A percentile compares a stretch with the other conserved stretches of the same genome.
Evolutionary conservation across 2,113 vertebrate species (phyloP).

Genomic region (Mastomys coucha): DNA sequence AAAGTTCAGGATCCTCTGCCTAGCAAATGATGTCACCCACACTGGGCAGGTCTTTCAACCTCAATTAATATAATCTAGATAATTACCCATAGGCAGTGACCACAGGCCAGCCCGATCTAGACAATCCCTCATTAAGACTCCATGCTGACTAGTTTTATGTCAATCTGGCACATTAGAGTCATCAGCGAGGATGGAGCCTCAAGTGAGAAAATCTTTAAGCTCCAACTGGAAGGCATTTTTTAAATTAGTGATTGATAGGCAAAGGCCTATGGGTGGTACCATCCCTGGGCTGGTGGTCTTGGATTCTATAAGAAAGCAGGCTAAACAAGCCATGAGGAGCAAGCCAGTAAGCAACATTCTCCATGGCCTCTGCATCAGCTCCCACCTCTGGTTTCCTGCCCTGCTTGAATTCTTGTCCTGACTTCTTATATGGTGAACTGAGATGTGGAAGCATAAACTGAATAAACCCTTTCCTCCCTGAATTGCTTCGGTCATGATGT

Average conservation of each 20-base stretch:
- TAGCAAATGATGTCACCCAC: background rate
- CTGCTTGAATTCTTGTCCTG: background rate
- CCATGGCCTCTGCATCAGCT: background rate
- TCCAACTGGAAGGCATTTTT: background rate
- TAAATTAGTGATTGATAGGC: background rate
- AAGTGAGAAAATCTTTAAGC: background rate
- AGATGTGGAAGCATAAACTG: no score
- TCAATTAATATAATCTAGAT: background rate
- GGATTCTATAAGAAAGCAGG: background rate
- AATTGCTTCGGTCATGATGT: background rate
- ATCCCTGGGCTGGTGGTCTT: background rate
- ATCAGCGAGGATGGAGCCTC: background rate
- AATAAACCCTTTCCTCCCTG: background rate
- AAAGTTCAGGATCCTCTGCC: background rate
- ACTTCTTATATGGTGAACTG: background rate
- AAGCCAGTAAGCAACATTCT: background rate
- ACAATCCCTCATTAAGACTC: background rate
- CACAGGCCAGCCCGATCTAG: background rate
- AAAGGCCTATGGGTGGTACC: background rate
- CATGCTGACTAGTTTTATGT: background rate
- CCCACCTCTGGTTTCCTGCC: background rate
- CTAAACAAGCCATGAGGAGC: background rate
- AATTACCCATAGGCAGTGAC: background rate
- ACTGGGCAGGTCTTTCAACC: background rate
- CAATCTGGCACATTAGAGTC: background rate